A percentile compares a stretch with the other conserved stretches of the same genome.
Conservation (phyloP, 1,140 invertebrate species). For the Dinoponera quadriceps region DNA sequence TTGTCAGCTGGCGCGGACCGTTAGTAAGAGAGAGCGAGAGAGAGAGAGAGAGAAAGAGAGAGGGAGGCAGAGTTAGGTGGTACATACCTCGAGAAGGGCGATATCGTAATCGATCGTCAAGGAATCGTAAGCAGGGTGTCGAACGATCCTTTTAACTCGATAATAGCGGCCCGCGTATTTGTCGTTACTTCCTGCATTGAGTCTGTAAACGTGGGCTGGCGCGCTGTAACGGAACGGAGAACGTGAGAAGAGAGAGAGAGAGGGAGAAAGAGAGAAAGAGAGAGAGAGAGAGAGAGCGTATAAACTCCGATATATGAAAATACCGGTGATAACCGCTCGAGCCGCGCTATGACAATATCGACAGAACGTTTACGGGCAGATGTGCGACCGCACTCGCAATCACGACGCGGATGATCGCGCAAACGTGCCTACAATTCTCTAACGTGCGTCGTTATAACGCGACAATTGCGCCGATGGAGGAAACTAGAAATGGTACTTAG, state of each 20-base stretch:
- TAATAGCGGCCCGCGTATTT: conserved; percentile 51
- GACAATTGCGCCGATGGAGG: neutral
- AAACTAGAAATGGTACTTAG: neutral
- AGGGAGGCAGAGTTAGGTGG: neutral
- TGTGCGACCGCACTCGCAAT: neutral
- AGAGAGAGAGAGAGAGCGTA: no score
- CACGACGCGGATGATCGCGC: conserved; percentile 1
- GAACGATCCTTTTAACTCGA: conserved; percentile 27
- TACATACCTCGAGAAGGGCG: conserved; percentile 73
- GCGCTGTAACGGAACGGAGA: conserved; percentile 48
- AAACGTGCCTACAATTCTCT: conserved; percentile 26
- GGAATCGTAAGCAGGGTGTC: conserved; percentile 70
- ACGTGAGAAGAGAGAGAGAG: no score
- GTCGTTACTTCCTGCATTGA: conserved; percentile 47
- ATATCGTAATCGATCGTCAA: conserved; percentile 74
- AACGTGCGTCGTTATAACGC: neutral
- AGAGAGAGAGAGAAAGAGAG: neutral
- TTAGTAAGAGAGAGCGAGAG: conserved; percentile 24
- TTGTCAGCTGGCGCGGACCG: conserved; percentile 43
- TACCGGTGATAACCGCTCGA: conserved; percentile 3
- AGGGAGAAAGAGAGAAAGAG: no score
- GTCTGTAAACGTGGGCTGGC: neutral
- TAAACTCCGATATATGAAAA: conserved; percentile 5
- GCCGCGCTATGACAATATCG: conserved; percentile 14
- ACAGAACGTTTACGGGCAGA: conserved; percentile 25